phyloP scores from a whole-genome alignment of 1,140 invertebrate genomes.

The Anoplolepis gracilipes region DNA sequence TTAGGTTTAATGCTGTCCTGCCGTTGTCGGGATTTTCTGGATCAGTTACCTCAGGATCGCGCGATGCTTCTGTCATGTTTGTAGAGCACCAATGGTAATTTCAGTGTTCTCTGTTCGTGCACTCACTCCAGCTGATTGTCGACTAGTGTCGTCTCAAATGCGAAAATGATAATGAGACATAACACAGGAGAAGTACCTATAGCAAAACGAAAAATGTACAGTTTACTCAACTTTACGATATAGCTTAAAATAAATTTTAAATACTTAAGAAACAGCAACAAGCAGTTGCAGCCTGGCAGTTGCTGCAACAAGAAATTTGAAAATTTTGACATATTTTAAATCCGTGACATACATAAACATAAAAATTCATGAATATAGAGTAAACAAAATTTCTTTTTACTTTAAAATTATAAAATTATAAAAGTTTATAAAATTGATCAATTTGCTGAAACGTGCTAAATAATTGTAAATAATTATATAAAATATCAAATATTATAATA shows the following conservation, averaged over 20 bases:
- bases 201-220: background rate
- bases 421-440: background rate
- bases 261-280: background rate
- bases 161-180: slow-evolving; percentile 54
- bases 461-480: background rate
- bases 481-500: slow-evolving; percentile 13
- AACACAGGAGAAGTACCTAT: slow-evolving; percentile 66
- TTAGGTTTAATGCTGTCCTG: slow-evolving; percentile 60
- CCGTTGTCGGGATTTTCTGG: slow-evolving; percentile 68
- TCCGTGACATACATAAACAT: too few species aligned
- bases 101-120: slow-evolving; percentile 14
- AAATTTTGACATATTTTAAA: background rate
- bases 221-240: background rate
- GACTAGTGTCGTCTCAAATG: slow-evolving; percentile 25
- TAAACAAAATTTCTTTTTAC: background rate
- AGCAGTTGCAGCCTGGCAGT: background rate
- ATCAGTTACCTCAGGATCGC: slow-evolving; percentile 68
- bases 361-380: background rate
- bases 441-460: background rate
- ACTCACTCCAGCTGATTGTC: slow-evolving; percentile 19
- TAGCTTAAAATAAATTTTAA: background rate
- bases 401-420: background rate
- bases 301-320: background rate
- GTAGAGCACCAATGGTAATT: slow-evolving; percentile 13
- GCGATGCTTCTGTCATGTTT: slow-evolving; percentile 71